These are phyloP conservation scores for Luffia ferchaultella DNA, from an alignment of 2,888 invertebrate species.

Conservation along the genomic window DNA sequence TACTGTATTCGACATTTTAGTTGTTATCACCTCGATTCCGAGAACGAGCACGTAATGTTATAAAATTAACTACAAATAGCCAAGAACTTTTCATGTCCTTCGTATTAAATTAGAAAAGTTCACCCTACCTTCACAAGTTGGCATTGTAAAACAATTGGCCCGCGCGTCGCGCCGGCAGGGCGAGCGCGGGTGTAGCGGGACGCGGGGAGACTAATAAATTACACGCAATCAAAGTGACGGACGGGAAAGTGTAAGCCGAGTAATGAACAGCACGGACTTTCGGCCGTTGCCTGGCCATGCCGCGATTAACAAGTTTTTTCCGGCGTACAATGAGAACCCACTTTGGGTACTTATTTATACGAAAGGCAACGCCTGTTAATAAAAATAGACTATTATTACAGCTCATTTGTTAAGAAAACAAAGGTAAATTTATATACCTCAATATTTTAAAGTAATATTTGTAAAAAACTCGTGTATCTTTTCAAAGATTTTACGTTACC, in stretches of 20 bases:
- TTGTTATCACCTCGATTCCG: no score
- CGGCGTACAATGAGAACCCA: no score
- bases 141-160: conserved; percentile 5
- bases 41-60: no score
- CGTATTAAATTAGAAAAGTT: not conserved
- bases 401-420: no score
- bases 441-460: no score
- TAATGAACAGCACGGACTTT: conserved; percentile 5
- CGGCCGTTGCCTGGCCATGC: not conserved
- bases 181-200: not conserved
- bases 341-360: no score
- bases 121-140: not conserved
- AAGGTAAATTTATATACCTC: no score
- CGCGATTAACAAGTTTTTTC: not conserved
- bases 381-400: no score
- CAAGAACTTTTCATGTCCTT: not conserved
- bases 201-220: conserved; percentile 4
- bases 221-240: conserved; percentile 6
- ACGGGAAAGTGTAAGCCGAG: conserved; percentile 2
- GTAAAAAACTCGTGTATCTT: no score
- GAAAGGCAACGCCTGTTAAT: no score
- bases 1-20: no score
- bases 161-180: not conserved
- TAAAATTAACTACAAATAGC: not conserved
- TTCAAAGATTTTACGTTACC: no score